Conservation (phyloP, 2,797 vertebrate species). For the Hemitrygon akajei region DNA sequence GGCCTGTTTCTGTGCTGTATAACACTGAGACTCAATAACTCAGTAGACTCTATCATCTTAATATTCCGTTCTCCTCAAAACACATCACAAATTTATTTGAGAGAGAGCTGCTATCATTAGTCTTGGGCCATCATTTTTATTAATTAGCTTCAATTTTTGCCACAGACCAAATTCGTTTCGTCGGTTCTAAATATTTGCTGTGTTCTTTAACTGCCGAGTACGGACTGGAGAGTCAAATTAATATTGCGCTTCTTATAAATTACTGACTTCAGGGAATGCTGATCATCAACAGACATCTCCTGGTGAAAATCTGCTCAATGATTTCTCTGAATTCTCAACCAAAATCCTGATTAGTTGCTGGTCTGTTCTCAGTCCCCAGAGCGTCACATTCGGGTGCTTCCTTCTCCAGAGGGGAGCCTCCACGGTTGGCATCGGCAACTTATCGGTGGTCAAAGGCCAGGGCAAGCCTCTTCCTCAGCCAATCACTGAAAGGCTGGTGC, state of each 20-base stretch:
- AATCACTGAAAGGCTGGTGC: not conserved
- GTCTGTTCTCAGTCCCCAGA: not conserved
- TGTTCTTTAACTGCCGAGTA: not conserved
- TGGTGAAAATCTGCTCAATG: not conserved
- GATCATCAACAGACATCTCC: not conserved
- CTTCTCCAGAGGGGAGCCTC: not conserved
- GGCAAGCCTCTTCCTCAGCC: no score
- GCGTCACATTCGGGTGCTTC: not conserved
- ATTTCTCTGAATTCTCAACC: no score
- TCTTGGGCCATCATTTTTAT: not conserved
- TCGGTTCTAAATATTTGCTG: not conserved
- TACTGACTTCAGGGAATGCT: not conserved
- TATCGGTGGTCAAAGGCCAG: not conserved
- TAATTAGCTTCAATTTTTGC: conserved; percentile 3
- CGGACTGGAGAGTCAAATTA: not conserved
- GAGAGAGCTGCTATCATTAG: not conserved
- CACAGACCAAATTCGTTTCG: conserved; percentile 14
- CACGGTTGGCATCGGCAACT: no score
- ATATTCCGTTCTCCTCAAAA: not conserved
- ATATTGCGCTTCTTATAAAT: not conserved
- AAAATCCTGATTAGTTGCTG: not conserved
- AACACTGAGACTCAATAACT: not conserved
- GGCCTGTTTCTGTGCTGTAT: no score
- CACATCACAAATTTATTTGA: not conserved
- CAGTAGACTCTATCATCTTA: not conserved